A percentile compares a stretch with the other conserved stretches of the same genome.
These are phyloP conservation scores for Aromia moschata DNA, from an alignment of 2,888 invertebrate species.

Conservation along the genomic window DNA sequence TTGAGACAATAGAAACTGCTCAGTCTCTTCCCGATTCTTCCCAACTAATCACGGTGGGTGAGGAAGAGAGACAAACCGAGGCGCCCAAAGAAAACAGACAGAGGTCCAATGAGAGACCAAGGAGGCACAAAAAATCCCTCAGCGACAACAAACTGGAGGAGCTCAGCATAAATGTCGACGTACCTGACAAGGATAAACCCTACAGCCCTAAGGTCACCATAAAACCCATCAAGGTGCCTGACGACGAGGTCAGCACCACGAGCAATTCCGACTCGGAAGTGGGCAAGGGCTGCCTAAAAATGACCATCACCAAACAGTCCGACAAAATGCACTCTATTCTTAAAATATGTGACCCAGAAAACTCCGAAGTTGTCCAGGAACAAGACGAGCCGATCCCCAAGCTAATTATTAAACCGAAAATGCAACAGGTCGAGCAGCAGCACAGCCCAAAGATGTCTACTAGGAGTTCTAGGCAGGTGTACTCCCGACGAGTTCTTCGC, in stretches of 20 bases:
- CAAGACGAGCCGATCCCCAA: constrained; percentile 54
- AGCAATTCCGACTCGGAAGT: constrained; percentile 43
- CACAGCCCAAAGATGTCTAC: constrained; percentile 63
- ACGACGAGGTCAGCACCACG: constrained; percentile 49
- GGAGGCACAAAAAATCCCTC: constrained; percentile 32
- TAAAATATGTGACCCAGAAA: constrained; percentile 58
- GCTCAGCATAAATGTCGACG: constrained; percentile 48
- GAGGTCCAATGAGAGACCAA: constrained; percentile 29
- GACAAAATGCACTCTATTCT: constrained; percentile 59
- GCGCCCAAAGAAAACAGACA: constrained; percentile 18
- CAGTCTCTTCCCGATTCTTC: constrained; percentile 19
- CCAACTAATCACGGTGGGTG: constrained; percentile 9
- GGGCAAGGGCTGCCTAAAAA: constrained; percentile 55
- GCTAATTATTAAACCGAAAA: constrained; percentile 53
- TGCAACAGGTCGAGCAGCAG: constrained; percentile 51
- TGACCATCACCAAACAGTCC: constrained; percentile 61
- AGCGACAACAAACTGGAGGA: constrained; percentile 37
- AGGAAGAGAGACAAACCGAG: constrained; percentile 13
- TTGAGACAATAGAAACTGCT: background rate
- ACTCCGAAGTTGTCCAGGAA: constrained; percentile 36
- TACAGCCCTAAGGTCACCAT: constrained; percentile 61
- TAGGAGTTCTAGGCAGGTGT: constrained; percentile 50
- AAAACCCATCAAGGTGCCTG: constrained; percentile 58
- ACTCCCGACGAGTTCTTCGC: constrained; percentile 52
- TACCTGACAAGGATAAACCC: constrained; percentile 47